phyloP scores from a whole-genome alignment of 2,888 invertebrate genomes.

The Proisotoma minuta region DNA sequence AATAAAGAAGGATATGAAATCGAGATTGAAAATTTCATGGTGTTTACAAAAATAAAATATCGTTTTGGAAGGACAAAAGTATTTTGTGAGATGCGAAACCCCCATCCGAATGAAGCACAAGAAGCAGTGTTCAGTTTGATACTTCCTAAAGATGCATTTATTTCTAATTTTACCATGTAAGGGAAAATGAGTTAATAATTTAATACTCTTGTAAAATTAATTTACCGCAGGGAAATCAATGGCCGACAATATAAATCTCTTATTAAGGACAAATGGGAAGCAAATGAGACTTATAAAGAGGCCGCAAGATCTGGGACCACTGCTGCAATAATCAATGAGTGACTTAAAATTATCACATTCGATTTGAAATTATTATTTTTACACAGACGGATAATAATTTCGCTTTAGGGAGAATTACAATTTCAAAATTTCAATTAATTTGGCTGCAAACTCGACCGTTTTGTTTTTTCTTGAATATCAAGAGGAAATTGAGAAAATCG shows the following conservation, averaged over 20 bases:
- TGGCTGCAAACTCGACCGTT: neutral
- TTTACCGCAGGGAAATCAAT: constrained; percentile 48
- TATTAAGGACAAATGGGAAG: constrained; percentile 50
- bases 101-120: constrained; percentile 56
- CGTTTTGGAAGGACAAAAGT: constrained; percentile 64
- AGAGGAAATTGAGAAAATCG: neutral
- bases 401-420: neutral
- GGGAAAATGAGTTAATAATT: constrained; percentile 35
- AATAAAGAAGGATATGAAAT: too few species aligned
- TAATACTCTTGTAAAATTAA: too few species aligned
- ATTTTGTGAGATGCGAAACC: constrained; percentile 62
- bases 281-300: constrained; percentile 48
- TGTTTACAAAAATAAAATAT: constrained; percentile 57
- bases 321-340: constrained; percentile 48
- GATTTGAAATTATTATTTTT: too few species aligned
- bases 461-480: constrained; percentile 7
- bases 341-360: too few species aligned
- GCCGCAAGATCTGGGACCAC: constrained; percentile 48
- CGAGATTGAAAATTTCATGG: neutral
- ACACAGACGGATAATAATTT: neutral
- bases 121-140: constrained; percentile 64
- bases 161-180: constrained; percentile 65
- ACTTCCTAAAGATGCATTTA: constrained; percentile 66
- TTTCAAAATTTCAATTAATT: constrained; percentile 5
- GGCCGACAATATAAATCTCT: constrained; percentile 46